Evolutionary conservation across 2,797 vertebrate genomes (phyloP), one percentile per base, ranked within the genome.

Genomic region (Neopelma chrysocephalum): DNA sequence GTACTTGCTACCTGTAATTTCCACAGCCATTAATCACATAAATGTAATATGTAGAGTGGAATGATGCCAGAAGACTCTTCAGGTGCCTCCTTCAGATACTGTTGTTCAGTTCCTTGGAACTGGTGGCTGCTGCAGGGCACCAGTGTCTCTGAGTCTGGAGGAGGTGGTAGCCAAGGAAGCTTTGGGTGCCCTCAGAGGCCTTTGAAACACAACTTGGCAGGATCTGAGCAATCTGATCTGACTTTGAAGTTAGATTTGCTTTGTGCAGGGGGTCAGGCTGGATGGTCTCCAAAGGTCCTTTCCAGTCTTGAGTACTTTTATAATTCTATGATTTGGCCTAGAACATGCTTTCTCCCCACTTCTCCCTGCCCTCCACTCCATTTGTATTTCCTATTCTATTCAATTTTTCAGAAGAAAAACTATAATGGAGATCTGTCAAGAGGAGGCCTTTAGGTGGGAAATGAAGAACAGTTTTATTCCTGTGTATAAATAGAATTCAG

Each of bases 401-500:
- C 17, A 56, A 10, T 62, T 90, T 95, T 92, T 93, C 87, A 61
- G 60, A 94, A 29, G 58, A 73, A 91, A 89, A 94, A n/a, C 34
- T 69, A 6, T 70, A 83, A 79, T 75, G 82, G 68, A 83, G 61
- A 87, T 79, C 47, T 93, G 69, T 85, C 70, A 91, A 85, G 85
- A 77, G 6, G 14, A 90, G 22, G 90, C 89, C 72, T 88, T 87
- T 71, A 80, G 53, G 21, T 71, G 32, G 45, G n/a, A 96, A 89
- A 89, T 54, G 50, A 81, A 75, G 50, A 94, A 56, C 31, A 60
- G 48, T 78, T 91, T 83, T 77, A 93, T 87, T 91, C 51, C 34
- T 76, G 23, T 69, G 22, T 81, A 91, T 87, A 94, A 94, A 93
- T 65, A 91, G 89, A 93, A 95, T 92, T 89, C 76, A 90, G 90